Percentiles rank a stretch among this genome's conserved stretches.
phyloP scores from a whole-genome alignment of 1,140 invertebrate genomes.

The Drosophila ambigua region DNA sequence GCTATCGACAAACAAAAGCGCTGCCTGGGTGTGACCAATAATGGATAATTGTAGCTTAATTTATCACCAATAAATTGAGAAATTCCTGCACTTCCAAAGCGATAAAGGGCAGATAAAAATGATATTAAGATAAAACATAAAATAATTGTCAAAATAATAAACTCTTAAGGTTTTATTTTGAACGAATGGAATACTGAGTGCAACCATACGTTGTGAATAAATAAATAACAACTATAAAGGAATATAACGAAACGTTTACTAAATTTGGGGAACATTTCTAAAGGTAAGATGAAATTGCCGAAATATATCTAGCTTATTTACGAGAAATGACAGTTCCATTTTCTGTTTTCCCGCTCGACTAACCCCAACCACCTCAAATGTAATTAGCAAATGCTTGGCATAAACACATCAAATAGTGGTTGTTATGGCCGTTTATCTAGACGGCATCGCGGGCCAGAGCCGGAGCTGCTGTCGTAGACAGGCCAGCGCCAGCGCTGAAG shows the following conservation, averaged over 20 bases:
- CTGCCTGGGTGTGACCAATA: slow-evolving; percentile 65
- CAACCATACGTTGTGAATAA: no score
- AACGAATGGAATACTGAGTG: no score
- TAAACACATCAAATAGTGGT: slow-evolving; percentile 35
- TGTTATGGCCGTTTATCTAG: slow-evolving; percentile 40
- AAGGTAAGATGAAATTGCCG: no score
- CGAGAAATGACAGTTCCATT: no score
- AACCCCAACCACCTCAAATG: not conserved
- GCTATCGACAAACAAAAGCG: slow-evolving; percentile 62
- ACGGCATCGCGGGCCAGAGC: slow-evolving; percentile 5
- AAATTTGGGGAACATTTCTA: no score
- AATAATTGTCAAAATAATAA: no score
- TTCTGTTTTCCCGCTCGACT: not conserved
- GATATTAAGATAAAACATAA: no score
- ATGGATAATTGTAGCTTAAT: slow-evolving; percentile 67
- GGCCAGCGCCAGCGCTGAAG: slow-evolving; percentile 58
- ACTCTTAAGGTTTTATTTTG: no score
- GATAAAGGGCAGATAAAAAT: not conserved
- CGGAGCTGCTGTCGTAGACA: slow-evolving; percentile 57
- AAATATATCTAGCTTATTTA: no score
- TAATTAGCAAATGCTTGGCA: slow-evolving; percentile 30
- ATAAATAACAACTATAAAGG: no score
- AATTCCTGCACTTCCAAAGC: not conserved
- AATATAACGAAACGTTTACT: no score
- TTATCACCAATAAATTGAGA: slow-evolving; percentile 48